Conservation (phyloP, 2,113 vertebrate genomes). For the Tonatia bakeri region DNA sequence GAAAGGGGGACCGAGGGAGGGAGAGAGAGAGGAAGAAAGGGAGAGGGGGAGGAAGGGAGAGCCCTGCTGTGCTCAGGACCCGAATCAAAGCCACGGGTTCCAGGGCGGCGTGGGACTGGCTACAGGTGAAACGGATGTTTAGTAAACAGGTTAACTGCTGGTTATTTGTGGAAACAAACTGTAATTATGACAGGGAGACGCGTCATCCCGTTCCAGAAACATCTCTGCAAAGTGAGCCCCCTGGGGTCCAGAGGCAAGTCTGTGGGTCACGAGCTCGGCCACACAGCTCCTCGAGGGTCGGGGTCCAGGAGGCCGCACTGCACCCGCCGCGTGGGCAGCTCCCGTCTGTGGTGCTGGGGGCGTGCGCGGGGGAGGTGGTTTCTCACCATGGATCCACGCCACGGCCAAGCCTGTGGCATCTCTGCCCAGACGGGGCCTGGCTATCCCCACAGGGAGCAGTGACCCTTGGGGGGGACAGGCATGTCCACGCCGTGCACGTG, state of each 20-base stretch:
- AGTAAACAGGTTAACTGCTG: no score
- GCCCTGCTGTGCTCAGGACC: not conserved
- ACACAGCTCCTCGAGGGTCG: fast-evolving
- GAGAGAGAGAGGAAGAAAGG: fast-evolving
- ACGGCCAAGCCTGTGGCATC: fast-evolving
- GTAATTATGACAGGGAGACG: not conserved
- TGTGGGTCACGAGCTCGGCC: fast-evolving
- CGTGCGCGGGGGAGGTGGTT: fast-evolving
- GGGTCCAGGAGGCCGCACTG: no score
- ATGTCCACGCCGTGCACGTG: fast-evolving
- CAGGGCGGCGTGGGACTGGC: not conserved
- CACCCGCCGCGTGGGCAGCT: no score
- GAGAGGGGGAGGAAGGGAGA: fast-evolving
- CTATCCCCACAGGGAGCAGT: fast-evolving
- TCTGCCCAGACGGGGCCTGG: no score
- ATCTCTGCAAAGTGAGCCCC: fast-evolving
- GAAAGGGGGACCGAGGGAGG: fast-evolving
- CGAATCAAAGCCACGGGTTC: fast-evolving
- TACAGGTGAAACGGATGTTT: not conserved
- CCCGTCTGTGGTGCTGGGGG: fast-evolving
- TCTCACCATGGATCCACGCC: fast-evolving
- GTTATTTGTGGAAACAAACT: fast-evolving
- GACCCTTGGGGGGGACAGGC: fast-evolving
- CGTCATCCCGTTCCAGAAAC: fast-evolving
- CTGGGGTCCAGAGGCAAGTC: not conserved